Base-by-base conservation (phyloP, 2,797 vertebrate genomes). In the Leuciscus waleckii region DNA sequence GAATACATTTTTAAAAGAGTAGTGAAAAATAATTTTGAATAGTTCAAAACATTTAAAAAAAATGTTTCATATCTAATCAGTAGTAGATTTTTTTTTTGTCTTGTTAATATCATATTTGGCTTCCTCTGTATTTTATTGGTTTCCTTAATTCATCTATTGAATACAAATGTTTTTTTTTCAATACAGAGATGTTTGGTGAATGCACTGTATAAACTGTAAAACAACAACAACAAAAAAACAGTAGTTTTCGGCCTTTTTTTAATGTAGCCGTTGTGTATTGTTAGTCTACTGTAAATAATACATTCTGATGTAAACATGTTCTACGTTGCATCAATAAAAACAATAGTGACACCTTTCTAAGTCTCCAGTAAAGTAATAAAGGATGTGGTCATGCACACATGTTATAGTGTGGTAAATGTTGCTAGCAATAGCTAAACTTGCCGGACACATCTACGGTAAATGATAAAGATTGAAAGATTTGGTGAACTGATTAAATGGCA, bases 261-360 rank as follows among this genome's bases (percentile, higher is more conserved):
- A 69, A 83, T 80, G 43, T 77, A 82, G 78, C 26, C 32, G 19
- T 26, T 21, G 49, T 87, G 86, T 49, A 69, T 86, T 86, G 80
- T 87, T 71, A 86, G 70, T 87, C 70, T 82, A 67, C 43, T 87
- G 79, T 87, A 83, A 75, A 85, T 56, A 56, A 80, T 86, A 68
- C 61, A 26, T 67, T 84, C 77, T 79, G 70, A 65, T 85, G 82
- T 43, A 39, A 73, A 85, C 37, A 77, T 73, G 46, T 51, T 56
- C 9, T 54, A 79, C 68, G 26, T 81, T 84, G 58, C 76, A 78
- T 81, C 63, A 89, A 87, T 89, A 89, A 84, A 86, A 63, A 41
- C 46, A 26, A 70, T 56, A 65, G 71, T 86, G 67, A 39, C 58
- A 51, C 67, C 7, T 43, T 82, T 63, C 39, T 49, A 39, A 49